These are phyloP conservation scores for Andrena hattorfiana DNA, from an alignment of 2,888 invertebrate genomes.

Conservation along the genomic window DNA sequence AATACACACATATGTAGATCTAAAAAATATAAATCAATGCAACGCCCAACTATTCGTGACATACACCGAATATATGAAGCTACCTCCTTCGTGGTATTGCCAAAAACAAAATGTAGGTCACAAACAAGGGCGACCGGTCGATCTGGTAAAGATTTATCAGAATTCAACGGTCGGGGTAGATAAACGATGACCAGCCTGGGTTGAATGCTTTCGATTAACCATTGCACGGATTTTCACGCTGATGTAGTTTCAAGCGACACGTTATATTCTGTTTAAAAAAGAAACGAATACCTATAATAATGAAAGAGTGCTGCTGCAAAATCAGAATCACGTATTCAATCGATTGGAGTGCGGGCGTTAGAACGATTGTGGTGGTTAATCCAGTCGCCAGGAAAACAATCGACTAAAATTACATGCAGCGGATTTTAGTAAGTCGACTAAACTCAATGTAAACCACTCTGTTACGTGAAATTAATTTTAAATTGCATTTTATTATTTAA, in stretches of 20 bases:
- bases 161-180: constrained; percentile 35
- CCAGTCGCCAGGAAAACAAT: neutral
- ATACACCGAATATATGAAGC: constrained; percentile 31
- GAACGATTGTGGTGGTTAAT: too few relatives aligned
- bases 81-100: constrained; percentile 32
- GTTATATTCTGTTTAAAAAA: constrained; percentile 4
- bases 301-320: too few relatives aligned
- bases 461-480: too few relatives aligned
- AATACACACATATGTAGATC: neutral
- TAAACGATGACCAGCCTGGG: constrained; percentile 35
- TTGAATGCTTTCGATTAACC: constrained; percentile 48
- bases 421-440: constrained; percentile 24
- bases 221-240: constrained; percentile 37
- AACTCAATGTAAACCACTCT: too few relatives aligned
- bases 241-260: constrained; percentile 27
- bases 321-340: neutral
- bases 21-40: constrained; percentile 18
- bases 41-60: constrained; percentile 31
- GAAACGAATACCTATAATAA: neutral
- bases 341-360: too few relatives aligned
- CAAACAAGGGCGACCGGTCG: constrained; percentile 44
- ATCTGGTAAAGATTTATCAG: constrained; percentile 52
- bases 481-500: too few relatives aligned
- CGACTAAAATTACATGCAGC: neutral
- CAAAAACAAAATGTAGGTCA: constrained; percentile 50